Conservation (phyloP, 2,113 vertebrate genomes). For the Lasiurus cinereus region DNA sequence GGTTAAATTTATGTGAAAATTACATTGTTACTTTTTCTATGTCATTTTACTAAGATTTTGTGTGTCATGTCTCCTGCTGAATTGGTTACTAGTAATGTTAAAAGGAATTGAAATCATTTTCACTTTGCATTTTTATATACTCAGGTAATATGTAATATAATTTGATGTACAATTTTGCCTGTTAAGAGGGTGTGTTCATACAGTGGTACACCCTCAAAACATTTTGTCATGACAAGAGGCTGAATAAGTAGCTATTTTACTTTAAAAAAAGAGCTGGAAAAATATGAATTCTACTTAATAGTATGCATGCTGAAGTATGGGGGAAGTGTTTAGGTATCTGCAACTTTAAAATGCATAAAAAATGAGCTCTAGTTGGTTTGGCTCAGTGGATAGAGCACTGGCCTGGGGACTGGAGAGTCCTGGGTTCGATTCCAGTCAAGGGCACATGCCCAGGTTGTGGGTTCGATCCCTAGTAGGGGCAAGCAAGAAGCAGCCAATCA, state of each 20-base stretch:
- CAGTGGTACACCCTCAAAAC: slow-evolving; percentile 69
- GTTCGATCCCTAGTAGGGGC: too few species aligned
- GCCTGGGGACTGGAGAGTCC: too few species aligned
- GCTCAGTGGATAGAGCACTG: too few species aligned
- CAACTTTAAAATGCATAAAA: not conserved
- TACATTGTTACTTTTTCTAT: slow-evolving; percentile 65
- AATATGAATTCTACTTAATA: not conserved
- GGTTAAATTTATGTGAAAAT: slow-evolving; percentile 68
- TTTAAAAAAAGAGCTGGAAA: not conserved
- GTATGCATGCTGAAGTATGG: not conserved
- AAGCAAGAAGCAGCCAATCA: too few species aligned
- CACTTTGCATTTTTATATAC: slow-evolving; percentile 80
- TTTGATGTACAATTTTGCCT: slow-evolving; percentile 77
- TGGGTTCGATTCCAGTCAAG: too few species aligned
- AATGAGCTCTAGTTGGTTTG: not conserved
- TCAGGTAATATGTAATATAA: slow-evolving; percentile 74
- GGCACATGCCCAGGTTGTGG: too few species aligned
- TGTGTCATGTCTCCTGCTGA: slow-evolving; percentile 74
- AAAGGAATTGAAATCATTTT: slow-evolving; percentile 74
- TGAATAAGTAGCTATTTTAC: slow-evolving; percentile 82
- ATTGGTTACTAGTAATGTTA: slow-evolving; percentile 74
- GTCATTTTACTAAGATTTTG: slow-evolving; percentile 78
- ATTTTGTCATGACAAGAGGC: slow-evolving; percentile 79
- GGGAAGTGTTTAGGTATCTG: not conserved
- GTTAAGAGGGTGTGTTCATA: slow-evolving; percentile 71